Evolutionary conservation across 2,113 vertebrate species (phyloP).

Genomic region (Ammodytes marinus): DNA sequence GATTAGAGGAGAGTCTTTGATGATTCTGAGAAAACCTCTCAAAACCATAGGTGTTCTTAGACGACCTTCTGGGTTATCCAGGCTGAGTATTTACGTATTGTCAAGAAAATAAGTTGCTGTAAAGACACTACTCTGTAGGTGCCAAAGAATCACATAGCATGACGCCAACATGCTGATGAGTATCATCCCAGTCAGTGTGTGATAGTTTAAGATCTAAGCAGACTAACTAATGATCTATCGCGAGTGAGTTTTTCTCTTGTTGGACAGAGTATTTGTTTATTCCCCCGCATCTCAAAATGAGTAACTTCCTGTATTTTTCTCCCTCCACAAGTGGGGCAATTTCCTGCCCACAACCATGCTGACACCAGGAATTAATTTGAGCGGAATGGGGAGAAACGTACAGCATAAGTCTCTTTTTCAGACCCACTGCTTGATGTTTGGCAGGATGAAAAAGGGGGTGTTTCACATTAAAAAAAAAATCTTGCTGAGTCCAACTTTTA

Average conservation of each 20-base stretch:
- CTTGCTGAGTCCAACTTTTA: slow-evolving; percentile 22
- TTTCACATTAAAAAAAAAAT: slow-evolving; percentile 20
- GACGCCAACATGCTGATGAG: neutral
- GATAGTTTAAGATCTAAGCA: neutral
- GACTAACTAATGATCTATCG: neutral
- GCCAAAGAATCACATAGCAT: neutral
- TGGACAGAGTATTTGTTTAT: neutral
- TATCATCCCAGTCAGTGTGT: neutral
- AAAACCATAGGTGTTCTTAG: neutral
- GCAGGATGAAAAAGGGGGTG: slow-evolving; percentile 19
- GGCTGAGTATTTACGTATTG: neutral
- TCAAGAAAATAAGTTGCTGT: too few relatives aligned
- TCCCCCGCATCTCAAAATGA: slow-evolving; percentile 1
- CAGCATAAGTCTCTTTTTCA: slow-evolving; percentile 12
- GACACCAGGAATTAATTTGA: slow-evolving; percentile 10
- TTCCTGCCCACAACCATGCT: neutral
- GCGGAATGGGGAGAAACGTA: neutral
- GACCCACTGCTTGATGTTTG: neutral
- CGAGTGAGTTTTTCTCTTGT: neutral
- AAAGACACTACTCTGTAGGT: neutral
- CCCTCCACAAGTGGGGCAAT: slow-evolving; percentile 1
- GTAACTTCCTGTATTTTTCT: slow-evolving; percentile 28
- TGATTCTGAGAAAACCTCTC: neutral
- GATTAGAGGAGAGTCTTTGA: neutral
- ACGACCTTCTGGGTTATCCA: neutral